Percentiles rank a stretch among this genome's conserved stretches.
phyloP scores from a whole-genome alignment of 2,113 vertebrate species.

The Falco punctatus region DNA sequence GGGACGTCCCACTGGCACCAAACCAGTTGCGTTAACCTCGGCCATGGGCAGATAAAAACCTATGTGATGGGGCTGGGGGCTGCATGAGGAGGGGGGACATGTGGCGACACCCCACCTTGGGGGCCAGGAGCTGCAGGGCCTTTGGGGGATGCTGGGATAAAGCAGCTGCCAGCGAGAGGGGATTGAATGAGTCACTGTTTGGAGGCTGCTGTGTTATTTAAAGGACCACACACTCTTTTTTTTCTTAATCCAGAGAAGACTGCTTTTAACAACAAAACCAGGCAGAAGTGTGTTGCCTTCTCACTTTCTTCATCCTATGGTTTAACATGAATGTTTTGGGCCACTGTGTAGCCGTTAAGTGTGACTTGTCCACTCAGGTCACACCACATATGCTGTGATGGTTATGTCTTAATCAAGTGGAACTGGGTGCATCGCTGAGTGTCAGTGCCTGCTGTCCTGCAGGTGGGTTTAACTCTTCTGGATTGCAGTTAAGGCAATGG shows the following conservation, averaged over 20 bases:
- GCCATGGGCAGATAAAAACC: accelerated
- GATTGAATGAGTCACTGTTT: conserved; percentile 26
- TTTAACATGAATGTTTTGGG: neutral
- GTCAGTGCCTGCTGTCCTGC: neutral
- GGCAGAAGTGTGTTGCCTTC: neutral
- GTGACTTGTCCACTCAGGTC: neutral
- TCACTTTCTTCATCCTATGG: neutral
- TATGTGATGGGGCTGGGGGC: accelerated
- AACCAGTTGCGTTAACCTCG: accelerated
- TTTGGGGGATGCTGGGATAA: neutral
- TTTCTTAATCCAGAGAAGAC: neutral
- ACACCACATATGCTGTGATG: neutral
- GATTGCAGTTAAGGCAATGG: neutral
- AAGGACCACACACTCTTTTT: conserved; percentile 15
- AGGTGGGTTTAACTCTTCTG: neutral
- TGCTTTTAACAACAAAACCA: neutral
- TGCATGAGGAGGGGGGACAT: neutral
- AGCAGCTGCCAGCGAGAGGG: neutral
- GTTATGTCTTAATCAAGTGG: neutral
- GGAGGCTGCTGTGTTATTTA: neutral
- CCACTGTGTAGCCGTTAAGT: no score
- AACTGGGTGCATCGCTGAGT: neutral
- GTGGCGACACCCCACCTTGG: neutral
- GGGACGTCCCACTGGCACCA: neutral
- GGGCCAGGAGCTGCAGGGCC: neutral